These are phyloP conservation scores for Pycnonotus jocosus DNA, from an alignment of 2,113 vertebrate genomes.

Conservation along the genomic window DNA sequence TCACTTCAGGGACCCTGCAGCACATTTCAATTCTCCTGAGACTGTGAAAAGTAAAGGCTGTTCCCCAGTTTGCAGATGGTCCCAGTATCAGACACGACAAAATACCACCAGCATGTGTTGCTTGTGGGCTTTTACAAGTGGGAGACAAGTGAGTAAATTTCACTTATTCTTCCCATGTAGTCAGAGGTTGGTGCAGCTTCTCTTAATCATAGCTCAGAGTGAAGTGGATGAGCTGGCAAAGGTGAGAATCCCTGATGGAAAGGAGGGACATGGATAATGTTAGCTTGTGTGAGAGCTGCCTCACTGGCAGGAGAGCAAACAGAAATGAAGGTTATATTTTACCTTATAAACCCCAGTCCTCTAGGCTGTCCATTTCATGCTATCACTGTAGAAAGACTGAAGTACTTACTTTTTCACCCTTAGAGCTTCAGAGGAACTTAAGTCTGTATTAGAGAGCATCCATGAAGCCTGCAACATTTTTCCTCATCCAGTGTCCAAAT, in stretches of 20 bases:
- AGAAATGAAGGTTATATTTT: background rate
- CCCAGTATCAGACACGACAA: background rate
- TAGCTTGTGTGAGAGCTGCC: background rate
- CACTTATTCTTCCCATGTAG: background rate
- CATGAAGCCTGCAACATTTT: background rate
- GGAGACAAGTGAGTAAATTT: background rate
- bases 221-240: background rate
- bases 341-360: background rate
- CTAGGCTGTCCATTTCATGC: background rate
- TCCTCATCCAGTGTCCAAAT: background rate
- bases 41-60: background rate
- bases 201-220: background rate
- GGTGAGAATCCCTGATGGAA: background rate
- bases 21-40: background rate
- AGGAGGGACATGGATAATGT: background rate
- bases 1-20: background rate
- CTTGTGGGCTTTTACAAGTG: background rate
- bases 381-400: background rate
- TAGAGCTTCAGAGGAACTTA: background rate
- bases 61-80: background rate
- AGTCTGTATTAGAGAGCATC: background rate
- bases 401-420: background rate
- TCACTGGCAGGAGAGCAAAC: background rate
- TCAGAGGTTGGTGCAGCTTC: background rate
- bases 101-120: background rate